Conservation (phyloP, 2,888 invertebrate genomes). For the Schrankia costaestrigalis region DNA sequence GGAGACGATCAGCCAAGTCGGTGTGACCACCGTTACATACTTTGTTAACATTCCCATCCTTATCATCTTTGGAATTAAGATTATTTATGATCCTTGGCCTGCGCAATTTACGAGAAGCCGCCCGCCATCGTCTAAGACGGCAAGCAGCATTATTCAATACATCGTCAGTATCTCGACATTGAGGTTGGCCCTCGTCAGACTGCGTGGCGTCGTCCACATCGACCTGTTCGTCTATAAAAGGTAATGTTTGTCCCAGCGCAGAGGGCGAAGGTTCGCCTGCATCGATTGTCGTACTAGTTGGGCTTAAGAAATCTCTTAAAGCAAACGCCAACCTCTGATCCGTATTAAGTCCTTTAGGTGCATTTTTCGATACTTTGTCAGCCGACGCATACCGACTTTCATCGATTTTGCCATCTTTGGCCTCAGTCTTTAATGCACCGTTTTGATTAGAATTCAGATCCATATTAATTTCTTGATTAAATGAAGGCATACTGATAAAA, state of each 20-base stretch:
- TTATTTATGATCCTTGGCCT: conserved; percentile 75
- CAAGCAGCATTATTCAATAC: conserved; percentile 70
- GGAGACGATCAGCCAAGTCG: conserved; percentile 69
- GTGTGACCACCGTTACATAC: conserved; percentile 56
- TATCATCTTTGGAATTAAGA: conserved; percentile 54
- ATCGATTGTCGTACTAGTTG: conserved; percentile 38
- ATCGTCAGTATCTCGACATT: conserved; percentile 58
- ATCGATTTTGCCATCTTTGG: conserved; percentile 47
- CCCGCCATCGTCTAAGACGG: conserved; percentile 73
- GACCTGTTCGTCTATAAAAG: conserved; percentile 64
- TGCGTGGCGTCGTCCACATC: conserved; percentile 46
- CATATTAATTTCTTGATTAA: conserved; percentile 66
- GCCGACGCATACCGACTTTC: conserved; percentile 42
- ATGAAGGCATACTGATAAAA: conserved; percentile 65
- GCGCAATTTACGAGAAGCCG: conserved; percentile 73
- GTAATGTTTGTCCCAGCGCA: conserved; percentile 47
- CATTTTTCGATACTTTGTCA: conserved; percentile 40
- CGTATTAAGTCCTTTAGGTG: conserved; percentile 51
- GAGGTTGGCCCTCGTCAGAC: conserved; percentile 59
- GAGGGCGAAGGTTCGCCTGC: conserved; percentile 51
- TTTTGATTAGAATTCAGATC: conserved; percentile 65
- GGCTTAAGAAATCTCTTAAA: conserved; percentile 61
- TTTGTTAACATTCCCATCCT: conserved; percentile 43
- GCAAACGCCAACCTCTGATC: conserved; percentile 65
- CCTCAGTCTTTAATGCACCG: conserved; percentile 48